Conservation (phyloP, 2,888 invertebrate species). For the Taphrorychus bicolor region DNA sequence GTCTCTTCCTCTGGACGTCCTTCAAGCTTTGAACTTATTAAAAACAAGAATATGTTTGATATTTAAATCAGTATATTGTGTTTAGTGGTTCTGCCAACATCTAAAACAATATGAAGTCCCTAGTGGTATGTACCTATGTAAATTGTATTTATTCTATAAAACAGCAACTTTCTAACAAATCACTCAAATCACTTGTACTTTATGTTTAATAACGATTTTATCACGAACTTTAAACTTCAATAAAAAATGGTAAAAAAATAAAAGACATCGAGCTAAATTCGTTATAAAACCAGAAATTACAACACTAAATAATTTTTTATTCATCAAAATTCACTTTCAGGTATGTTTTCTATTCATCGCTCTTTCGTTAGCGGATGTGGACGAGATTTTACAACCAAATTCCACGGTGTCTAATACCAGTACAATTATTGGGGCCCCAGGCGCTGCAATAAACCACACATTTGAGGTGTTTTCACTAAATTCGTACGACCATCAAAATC, state of each 20-base stretch:
- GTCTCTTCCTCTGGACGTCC: not conserved
- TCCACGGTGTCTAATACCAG: not conserved
- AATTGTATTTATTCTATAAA: not conserved
- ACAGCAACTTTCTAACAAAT: not conserved
- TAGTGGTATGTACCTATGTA: conserved; percentile 8
- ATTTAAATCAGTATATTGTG: conserved; percentile 10
- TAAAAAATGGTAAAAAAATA: no score
- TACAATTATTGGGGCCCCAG: not conserved
- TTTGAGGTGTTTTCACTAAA: conserved; percentile 10
- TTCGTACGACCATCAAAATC: conserved; percentile 10
- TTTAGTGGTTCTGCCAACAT: conserved; percentile 1
- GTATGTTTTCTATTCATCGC: not conserved
- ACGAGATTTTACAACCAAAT: not conserved
- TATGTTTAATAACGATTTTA: no score
- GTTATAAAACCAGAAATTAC: no score
- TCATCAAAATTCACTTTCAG: not conserved
- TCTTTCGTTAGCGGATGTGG: not conserved
- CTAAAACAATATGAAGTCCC: conserved; percentile 11
- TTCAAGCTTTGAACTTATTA: not conserved
- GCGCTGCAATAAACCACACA: not conserved
- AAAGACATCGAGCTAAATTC: no score
- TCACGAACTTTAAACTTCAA: no score
- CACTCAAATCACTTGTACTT: not conserved
- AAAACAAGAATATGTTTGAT: conserved; percentile 5
- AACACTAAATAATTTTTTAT: no score